phyloP scores from a whole-genome alignment of 2,888 invertebrate genomes.

The Byasa hedistus region DNA sequence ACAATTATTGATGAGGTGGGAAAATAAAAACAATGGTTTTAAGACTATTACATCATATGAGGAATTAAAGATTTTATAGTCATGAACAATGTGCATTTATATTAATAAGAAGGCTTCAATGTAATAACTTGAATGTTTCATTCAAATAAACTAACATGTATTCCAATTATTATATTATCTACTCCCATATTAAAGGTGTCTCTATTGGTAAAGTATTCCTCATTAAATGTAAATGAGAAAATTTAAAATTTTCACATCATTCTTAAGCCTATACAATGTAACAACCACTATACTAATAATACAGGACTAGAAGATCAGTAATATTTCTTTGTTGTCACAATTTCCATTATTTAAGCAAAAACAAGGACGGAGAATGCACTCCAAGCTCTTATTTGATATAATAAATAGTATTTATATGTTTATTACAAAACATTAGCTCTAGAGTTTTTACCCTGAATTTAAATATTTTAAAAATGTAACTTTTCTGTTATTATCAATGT shows the following conservation, averaged over 20 bases:
- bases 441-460: constrained; percentile 17
- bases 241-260: constrained; percentile 2
- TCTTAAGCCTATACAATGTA: constrained; percentile 40
- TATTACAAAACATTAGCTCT: constrained; percentile 7
- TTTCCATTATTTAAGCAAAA: constrained; percentile 43
- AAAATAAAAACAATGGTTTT: constrained; percentile 30
- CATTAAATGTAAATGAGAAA: constrained; percentile 27
- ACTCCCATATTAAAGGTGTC: background rate
- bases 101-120: no score
- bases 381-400: constrained; percentile 52
- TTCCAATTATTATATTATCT: no score
- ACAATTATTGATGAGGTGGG: constrained; percentile 34
- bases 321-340: constrained; percentile 37
- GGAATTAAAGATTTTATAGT: constrained; percentile 34
- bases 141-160: no score
- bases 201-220: constrained; percentile 31
- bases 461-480: background rate
- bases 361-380: constrained; percentile 55
- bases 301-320: constrained; percentile 69
- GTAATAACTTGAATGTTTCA: no score
- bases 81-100: no score
- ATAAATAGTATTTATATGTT: constrained; percentile 13
- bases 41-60: constrained; percentile 6
- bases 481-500: constrained; percentile 1
- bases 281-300: constrained; percentile 45